Percentiles rank a stretch among this genome's conserved stretches.
phyloP scores from a whole-genome alignment of 2,113 vertebrate genomes.

The Archocentrus centrarchus region DNA sequence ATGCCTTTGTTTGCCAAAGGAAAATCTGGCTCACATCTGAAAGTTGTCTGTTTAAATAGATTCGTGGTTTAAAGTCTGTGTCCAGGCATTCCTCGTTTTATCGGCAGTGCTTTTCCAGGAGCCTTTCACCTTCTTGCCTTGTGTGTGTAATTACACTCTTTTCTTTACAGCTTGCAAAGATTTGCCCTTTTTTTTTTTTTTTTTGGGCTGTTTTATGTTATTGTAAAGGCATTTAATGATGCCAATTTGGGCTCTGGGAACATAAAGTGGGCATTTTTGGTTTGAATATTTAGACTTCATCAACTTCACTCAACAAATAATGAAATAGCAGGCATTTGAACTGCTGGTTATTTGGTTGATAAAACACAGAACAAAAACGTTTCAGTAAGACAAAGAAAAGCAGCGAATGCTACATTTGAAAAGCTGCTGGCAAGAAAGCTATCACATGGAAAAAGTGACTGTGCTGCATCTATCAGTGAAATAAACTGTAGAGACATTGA shows the following conservation, averaged over 20 bases:
- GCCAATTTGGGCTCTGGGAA: not conserved
- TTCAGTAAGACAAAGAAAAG: not conserved
- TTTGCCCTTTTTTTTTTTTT: not conserved
- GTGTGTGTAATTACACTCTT: not conserved
- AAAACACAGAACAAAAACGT: not conserved
- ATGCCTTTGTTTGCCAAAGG: not conserved
- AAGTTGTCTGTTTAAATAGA: constrained; percentile 12
- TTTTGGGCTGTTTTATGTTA: not conserved
- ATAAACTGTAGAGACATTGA: constrained; percentile 4
- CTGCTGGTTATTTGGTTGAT: not conserved
- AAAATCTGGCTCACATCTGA: constrained; percentile 14
- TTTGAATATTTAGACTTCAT: not conserved
- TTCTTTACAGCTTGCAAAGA: not conserved
- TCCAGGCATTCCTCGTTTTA: constrained; percentile 12
- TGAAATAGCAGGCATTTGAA: not conserved
- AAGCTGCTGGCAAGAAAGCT: not conserved
- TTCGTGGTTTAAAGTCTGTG: constrained; percentile 3
- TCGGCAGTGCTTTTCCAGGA: not conserved
- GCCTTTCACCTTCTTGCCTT: constrained; percentile 1
- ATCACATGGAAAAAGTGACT: not conserved
- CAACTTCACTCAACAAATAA: not conserved
- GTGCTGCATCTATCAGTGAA: not conserved
- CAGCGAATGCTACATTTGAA: not conserved
- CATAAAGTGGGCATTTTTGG: not conserved
- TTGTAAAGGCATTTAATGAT: not conserved